These are phyloP conservation scores for Galleria mellonella DNA, from an alignment of 1,140 invertebrate genomes.

Conservation along the genomic window DNA sequence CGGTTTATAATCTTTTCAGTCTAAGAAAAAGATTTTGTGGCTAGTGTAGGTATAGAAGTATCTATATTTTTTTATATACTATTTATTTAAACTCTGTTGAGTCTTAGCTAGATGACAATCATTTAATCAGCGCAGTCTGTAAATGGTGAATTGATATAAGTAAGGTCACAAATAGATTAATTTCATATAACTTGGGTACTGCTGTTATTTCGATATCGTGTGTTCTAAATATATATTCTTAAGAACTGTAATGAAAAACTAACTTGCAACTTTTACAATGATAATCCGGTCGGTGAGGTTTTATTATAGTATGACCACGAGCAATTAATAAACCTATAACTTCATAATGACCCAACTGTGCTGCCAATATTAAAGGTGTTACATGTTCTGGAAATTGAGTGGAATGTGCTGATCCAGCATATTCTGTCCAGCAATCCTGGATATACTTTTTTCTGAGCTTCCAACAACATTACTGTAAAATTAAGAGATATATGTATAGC, in stretches of 20 bases:
- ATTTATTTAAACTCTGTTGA: too few relatives aligned
- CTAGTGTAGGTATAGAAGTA: too few relatives aligned
- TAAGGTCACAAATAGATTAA: too few relatives aligned
- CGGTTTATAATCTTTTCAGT: too few relatives aligned
- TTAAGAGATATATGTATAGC: neutral
- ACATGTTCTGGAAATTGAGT: slow-evolving; percentile 81
- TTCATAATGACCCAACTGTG: slow-evolving; percentile 82
- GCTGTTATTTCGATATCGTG: too few relatives aligned
- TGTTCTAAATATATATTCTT: too few relatives aligned
- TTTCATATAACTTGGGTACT: too few relatives aligned
- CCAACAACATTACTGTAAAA: slow-evolving; percentile 52
- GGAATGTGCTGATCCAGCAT: slow-evolving; percentile 68
- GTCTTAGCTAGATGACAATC: too few relatives aligned
- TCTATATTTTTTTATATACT: too few relatives aligned
- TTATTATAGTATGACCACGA: slow-evolving; percentile 72
- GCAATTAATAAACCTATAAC: slow-evolving; percentile 80
- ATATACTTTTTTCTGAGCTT: slow-evolving; percentile 60
- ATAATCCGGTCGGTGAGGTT: slow-evolving; percentile 78
- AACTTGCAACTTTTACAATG: slow-evolving; percentile 75
- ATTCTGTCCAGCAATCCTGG: slow-evolving; percentile 72
- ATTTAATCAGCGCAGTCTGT: too few relatives aligned
- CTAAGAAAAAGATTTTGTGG: too few relatives aligned
- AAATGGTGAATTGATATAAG: too few relatives aligned
- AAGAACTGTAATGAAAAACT: slow-evolving; percentile 4
- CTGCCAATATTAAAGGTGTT: slow-evolving; percentile 83